Evolutionary conservation across 2,797 vertebrate genomes (phyloP).

Genomic region (Cynopterus sphinx): DNA sequence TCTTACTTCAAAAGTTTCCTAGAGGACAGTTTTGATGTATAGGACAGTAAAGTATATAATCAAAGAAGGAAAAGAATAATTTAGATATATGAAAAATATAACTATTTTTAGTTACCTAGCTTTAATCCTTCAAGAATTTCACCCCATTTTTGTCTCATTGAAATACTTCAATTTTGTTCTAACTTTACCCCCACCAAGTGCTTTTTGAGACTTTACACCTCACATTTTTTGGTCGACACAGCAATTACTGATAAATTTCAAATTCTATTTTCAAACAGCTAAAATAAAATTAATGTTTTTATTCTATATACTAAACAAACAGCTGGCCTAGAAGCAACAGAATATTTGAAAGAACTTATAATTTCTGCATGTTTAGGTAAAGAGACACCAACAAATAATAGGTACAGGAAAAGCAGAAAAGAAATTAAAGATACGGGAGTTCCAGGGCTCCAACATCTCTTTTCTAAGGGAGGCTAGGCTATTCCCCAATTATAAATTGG

Average conservation of each 20-base stretch:
- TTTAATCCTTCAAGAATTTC: not conserved
- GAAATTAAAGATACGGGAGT: not conserved
- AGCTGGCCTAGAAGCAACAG: not conserved
- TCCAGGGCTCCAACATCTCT: not conserved
- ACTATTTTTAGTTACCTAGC: not conserved
- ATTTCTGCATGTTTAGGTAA: not conserved
- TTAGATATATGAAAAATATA: not conserved
- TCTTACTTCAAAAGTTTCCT: not conserved
- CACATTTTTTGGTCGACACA: not conserved
- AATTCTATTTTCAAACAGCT: not conserved
- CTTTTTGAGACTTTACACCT: not conserved
- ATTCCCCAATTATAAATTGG: not conserved
- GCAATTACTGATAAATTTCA: not conserved
- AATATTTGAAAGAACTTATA: not conserved
- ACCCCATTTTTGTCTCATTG: not conserved
- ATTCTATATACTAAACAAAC: not conserved
- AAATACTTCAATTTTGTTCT: not conserved
- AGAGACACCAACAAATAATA: not conserved
- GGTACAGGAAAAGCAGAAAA: not conserved
- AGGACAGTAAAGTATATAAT: not conserved
- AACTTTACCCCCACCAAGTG: not conserved
- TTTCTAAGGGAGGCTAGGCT: not conserved
- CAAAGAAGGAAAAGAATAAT: not conserved
- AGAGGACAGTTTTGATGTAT: not conserved
- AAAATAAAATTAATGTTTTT: slow-evolving; percentile 25